Base-by-base conservation (phyloP, 2,797 vertebrate genomes). In the Micromesistius poutassou region DNA sequence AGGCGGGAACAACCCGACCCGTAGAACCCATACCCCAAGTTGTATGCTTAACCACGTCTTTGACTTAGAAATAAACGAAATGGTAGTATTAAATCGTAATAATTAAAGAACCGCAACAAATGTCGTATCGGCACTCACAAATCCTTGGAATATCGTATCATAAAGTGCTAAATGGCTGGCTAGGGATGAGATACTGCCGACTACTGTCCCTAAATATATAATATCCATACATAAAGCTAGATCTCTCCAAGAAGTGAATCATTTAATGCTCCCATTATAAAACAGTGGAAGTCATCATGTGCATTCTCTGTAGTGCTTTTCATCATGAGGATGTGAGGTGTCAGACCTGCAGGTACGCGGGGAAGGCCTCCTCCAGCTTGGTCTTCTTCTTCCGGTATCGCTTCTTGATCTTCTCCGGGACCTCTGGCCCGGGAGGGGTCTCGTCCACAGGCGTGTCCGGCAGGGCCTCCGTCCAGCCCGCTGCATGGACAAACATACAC, bases 341-440 rank as follows among this genome's bases (percentile, higher is more conserved):
- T 80, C 89, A 79, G 88, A 98, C 98, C 95, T 99, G 98, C 80
- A 99, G 90, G 82, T 99, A 99, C 38, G 95, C 91, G 80, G 98
- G 98, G 89, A 99, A 99, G 5, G 95, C 97, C 89, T 99, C 98
- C 87, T 99, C 98, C 13, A 99, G 94, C 83, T 99, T 99, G 55
- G 97, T 99, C 92, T 99, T 99, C 94, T 97, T 97, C 88, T 99
- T 99, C 76, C 97, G 87, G 89, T 98, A 99, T 80, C 98, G 96
- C 81, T 99, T 99, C 90, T 98, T 98, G 79, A 96, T 97, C 93
- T 99, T 99, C 84, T 98, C 98, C 1, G 94, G 95, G 77, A 94
- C 95, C 77, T 98, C 97, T 46, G 94, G 92, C 80, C 95, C 93
- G 46, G 95, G 93, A 8, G 93, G 87, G 1, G 89, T 93, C 86